Percentiles rank a stretch among this genome's conserved stretches.
These are phyloP conservation scores for Neosilurus mollespiculum DNA, from an alignment of 2,797 vertebrate species.

Conservation along the genomic window DNA sequence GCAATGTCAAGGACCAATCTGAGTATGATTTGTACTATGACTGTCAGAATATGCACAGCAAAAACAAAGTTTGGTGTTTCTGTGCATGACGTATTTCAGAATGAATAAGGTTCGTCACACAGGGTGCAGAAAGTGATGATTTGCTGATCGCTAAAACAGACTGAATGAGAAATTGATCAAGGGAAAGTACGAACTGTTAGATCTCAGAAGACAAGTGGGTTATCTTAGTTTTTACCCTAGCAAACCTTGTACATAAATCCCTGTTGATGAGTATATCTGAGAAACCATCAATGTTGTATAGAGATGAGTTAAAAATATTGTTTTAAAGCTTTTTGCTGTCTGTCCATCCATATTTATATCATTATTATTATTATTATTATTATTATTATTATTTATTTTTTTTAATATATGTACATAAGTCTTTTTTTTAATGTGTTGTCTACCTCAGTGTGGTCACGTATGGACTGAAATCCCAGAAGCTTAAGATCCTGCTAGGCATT, in stretches of 20 bases:
- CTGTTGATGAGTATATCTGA: slow-evolving; percentile 15
- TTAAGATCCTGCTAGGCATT: slow-evolving; percentile 33
- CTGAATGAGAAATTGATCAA: not conserved
- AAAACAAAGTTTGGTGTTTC: slow-evolving; percentile 17
- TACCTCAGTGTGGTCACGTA: slow-evolving; percentile 60
- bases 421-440: slow-evolving; percentile 57
- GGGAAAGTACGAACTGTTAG: not conserved
- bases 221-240: slow-evolving; percentile 5
- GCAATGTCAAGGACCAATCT: slow-evolving; percentile 54
- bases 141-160: not conserved
- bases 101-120: slow-evolving; percentile 46
- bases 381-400: slow-evolving; percentile 1
- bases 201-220: slow-evolving; percentile 12
- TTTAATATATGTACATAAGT: slow-evolving; percentile 24
- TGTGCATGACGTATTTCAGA: slow-evolving; percentile 5
- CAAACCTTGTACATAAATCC: slow-evolving; percentile 44
- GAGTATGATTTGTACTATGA: slow-evolving; percentile 44
- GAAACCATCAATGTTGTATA: slow-evolving; percentile 32
- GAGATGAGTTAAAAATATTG: slow-evolving; percentile 26
- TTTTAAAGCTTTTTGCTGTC: not conserved
- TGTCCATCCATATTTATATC: not conserved
- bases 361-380: not conserved
- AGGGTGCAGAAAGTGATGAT: slow-evolving; percentile 3
- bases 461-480: slow-evolving; percentile 44
- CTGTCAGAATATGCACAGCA: slow-evolving; percentile 29